Evolutionary conservation across 2,113 vertebrate species (phyloP), one percentile per base, ranked within the genome.

Genomic region (Spea multiplicata): DNA sequence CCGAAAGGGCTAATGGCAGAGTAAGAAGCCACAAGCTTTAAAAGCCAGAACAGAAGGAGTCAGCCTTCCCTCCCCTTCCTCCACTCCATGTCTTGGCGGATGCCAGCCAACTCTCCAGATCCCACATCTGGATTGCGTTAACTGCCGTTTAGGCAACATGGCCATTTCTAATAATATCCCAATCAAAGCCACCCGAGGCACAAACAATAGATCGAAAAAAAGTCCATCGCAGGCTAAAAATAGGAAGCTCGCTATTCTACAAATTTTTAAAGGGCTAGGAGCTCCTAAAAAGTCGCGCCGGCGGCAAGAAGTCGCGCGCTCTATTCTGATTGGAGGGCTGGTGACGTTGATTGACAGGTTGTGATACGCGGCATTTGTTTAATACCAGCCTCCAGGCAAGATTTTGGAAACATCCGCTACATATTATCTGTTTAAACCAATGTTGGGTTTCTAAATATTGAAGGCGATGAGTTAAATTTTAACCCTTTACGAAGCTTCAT

Each of bases 71-170:
- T 30, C 7, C 16, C 5, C 55, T 30, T 64, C 52, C 65, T 65
- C 61, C 52, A 62, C 61, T 9, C 16, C 55, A 12, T 57, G 61
- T 44, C 77, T 57, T 44, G 49, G 8, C 57, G 16, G 61, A 73
- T 79, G 48, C 69, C 50, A 6, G 70, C 57, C 59, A 73, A 57
- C 16, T 72, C 64, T 59, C 70, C 49, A 59, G 30, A 52, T 16
- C 62, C 61, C 66, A 74, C 78, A 80, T 80, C 78, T 80, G 78
- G 78, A 16, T 68, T 61, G 12, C 64, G 74, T 80, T 80, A 80
- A 8, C 61, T 55, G 30, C 3, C 49, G n/a, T 77, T 77, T 77
- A 14, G 66, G 66, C 75, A 67, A 45, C 64, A 67, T 9, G 30
- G 17, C 17, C 47, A 10, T 44, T 74, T 67, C 71, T 74, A 74